phyloP scores from a whole-genome alignment of 2,113 vertebrate genomes.

The Potamarius usumacintae region DNA sequence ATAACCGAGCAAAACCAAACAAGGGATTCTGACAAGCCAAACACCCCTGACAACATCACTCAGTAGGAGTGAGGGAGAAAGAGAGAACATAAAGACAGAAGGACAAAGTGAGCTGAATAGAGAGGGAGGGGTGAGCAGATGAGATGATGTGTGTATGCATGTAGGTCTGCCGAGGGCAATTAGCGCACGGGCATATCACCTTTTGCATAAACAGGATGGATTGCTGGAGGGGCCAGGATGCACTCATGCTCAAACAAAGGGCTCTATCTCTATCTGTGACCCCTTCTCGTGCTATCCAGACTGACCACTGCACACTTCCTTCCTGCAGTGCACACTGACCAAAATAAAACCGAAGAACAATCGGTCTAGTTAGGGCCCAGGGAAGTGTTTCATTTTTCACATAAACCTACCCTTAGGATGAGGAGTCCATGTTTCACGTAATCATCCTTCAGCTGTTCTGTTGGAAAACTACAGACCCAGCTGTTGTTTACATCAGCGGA shows the following conservation, averaged over 20 bases:
- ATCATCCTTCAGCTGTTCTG: slow-evolving; percentile 22
- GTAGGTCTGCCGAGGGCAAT: slow-evolving; percentile 22
- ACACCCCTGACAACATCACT: not conserved
- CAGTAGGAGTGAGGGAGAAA: not conserved
- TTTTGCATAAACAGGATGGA: slow-evolving; percentile 54
- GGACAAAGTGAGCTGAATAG: not conserved
- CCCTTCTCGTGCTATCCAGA: slow-evolving; percentile 40
- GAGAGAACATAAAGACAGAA: not conserved
- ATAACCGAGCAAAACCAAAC: slow-evolving; percentile 35
- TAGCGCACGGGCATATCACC: slow-evolving; percentile 23
- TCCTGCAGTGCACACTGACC: slow-evolving; percentile 38
- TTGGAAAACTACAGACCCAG: slow-evolving; percentile 13
- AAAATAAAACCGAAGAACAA: slow-evolving; percentile 56
- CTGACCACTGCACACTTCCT: slow-evolving; percentile 51
- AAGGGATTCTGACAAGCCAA: slow-evolving; percentile 5
- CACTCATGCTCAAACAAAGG: slow-evolving; percentile 45
- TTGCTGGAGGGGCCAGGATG: slow-evolving; percentile 32
- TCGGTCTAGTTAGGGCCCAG: slow-evolving; percentile 15
- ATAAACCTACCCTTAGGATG: slow-evolving; percentile 10
- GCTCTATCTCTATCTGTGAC: slow-evolving; percentile 40
- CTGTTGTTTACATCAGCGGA: slow-evolving; percentile 47
- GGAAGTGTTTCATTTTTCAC: slow-evolving; percentile 48
- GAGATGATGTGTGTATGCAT: slow-evolving; percentile 12
- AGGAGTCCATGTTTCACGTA: slow-evolving; percentile 12
- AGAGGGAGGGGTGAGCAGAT: not conserved